Percentiles rank a stretch among this genome's conserved stretches.
Conservation (phyloP, 2,113 vertebrate species). For the Leptodactylus fuscus region DNA sequence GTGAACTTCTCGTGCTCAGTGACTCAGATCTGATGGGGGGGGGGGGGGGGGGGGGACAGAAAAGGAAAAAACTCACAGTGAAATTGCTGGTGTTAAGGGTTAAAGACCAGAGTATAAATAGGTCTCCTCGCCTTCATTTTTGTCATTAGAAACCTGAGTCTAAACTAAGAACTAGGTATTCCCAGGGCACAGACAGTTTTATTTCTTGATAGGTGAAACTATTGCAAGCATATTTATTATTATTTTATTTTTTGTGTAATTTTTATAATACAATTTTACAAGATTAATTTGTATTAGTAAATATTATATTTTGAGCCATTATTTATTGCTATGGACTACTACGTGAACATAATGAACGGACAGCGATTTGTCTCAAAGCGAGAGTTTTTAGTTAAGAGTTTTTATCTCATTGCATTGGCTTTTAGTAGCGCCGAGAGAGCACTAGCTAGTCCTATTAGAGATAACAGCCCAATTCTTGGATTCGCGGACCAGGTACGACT, state of each 20-base stretch:
- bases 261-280: background rate
- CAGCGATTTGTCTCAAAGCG: background rate
- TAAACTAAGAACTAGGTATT: conserved; percentile 44
- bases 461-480: conserved; percentile 58
- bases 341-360: background rate
- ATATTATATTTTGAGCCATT: background rate
- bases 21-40: conserved; percentile 41
- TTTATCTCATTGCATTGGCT: background rate
- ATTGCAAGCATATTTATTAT: conserved; percentile 23
- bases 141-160: conserved; percentile 51
- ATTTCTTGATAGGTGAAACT: background rate
- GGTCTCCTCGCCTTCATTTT: conserved; percentile 46
- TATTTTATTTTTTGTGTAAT: background rate
- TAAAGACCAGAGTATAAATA: conserved; percentile 60
- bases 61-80: conserved; percentile 42
- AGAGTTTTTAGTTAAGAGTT: background rate
- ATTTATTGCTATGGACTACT: background rate
- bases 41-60: background rate
- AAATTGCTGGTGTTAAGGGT: conserved; percentile 44
- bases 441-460: conserved; percentile 21
- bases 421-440: background rate
- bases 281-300: background rate
- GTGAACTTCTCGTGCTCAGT: conserved; percentile 39
- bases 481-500: conserved; percentile 55
- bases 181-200: background rate